These are phyloP conservation scores for Australoheros scitulus DNA, from an alignment of 2,113 vertebrate species.

Conservation along the genomic window DNA sequence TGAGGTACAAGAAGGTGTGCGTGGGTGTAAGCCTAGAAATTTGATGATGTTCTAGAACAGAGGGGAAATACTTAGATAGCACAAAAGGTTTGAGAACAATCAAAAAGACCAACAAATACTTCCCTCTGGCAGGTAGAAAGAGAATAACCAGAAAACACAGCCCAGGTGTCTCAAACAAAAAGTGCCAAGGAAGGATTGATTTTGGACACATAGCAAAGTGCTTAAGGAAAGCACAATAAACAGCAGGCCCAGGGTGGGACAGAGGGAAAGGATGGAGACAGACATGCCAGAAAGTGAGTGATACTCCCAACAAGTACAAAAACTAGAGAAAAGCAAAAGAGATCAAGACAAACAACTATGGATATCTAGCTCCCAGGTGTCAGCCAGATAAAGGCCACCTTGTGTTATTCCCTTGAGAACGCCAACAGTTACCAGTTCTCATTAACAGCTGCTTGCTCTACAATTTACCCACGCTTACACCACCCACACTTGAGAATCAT, in stretches of 20 bases:
- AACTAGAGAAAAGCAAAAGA: not conserved
- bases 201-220: slow-evolving; percentile 53
- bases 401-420: slow-evolving; percentile 54
- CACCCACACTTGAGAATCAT: slow-evolving; percentile 44
- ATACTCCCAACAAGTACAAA: slow-evolving; percentile 10
- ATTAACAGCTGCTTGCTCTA: slow-evolving; percentile 57
- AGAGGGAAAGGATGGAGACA: slow-evolving; percentile 20
- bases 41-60: slow-evolving; percentile 65
- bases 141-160: slow-evolving; percentile 48
- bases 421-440: slow-evolving; percentile 40
- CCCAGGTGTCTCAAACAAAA: slow-evolving; percentile 65
- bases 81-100: slow-evolving; percentile 72
- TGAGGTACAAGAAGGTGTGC: slow-evolving; percentile 41
- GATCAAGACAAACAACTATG: slow-evolving; percentile 10
- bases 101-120: slow-evolving; percentile 65
- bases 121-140: slow-evolving; percentile 56
- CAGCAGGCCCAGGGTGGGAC: slow-evolving; percentile 34
- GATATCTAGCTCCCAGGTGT: slow-evolving; percentile 45
- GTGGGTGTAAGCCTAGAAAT: slow-evolving; percentile 68
- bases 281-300: slow-evolving; percentile 16
- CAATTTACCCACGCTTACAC: slow-evolving; percentile 56
- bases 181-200: slow-evolving; percentile 57
- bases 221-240: slow-evolving; percentile 60
- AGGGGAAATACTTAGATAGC: slow-evolving; percentile 60
- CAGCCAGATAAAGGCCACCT: slow-evolving; percentile 52